These are phyloP conservation scores for Struthio camelus DNA, from an alignment of 2,113 vertebrate genomes.

Conservation along the genomic window DNA sequence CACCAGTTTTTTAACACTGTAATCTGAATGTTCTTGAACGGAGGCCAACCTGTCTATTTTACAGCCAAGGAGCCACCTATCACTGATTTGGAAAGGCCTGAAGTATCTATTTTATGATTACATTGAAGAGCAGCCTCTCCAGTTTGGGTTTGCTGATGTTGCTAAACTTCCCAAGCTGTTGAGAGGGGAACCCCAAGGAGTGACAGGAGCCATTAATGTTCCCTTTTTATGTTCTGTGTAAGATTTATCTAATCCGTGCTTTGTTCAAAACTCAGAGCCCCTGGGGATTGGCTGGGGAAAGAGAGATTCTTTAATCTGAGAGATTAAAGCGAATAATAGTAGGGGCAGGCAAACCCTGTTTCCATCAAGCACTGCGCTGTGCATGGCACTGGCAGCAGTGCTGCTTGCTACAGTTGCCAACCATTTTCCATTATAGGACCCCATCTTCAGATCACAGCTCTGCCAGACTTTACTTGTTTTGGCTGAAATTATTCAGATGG, in stretches of 20 bases:
- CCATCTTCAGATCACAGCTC: slow-evolving; percentile 4
- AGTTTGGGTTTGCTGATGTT: background rate
- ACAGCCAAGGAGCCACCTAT: background rate
- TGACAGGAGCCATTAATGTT: background rate
- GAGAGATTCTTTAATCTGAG: too few relatives aligned
- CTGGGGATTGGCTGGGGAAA: background rate
- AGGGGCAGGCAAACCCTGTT: background rate
- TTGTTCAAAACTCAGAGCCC: background rate
- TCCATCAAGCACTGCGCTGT: background rate
- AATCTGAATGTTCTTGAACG: slow-evolving; percentile 57
- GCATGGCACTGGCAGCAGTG: background rate
- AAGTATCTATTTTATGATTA: background rate
- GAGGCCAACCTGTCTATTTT: slow-evolving; percentile 32
- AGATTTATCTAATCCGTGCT: background rate
- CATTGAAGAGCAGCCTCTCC: background rate
- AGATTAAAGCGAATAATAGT: background rate
- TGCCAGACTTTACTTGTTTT: slow-evolving; percentile 7
- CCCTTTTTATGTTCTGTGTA: background rate
- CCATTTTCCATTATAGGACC: background rate
- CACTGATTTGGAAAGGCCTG: background rate
- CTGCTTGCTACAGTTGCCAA: background rate
- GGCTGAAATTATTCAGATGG: slow-evolving; percentile 32
- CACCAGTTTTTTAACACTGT: slow-evolving; percentile 17
- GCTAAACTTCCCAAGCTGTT: background rate
- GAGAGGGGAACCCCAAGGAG: background rate